phyloP scores from a whole-genome alignment of 2,888 invertebrate species.

The Macropis europaea region DNA sequence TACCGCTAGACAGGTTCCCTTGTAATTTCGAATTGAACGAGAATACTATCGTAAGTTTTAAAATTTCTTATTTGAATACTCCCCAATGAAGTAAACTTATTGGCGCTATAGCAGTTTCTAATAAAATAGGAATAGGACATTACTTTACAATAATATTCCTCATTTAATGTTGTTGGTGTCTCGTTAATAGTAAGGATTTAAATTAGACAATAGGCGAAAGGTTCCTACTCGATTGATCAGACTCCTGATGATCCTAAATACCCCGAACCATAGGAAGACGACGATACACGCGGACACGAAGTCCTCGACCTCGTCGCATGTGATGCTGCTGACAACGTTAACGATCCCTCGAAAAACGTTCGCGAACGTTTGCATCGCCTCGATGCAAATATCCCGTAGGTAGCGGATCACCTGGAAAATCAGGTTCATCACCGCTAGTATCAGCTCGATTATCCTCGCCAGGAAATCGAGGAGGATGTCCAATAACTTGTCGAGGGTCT shows the following conservation, averaged over 20 bases:
- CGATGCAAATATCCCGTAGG: conserved; percentile 68
- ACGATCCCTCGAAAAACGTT: conserved; percentile 70
- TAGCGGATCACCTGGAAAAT: conserved; percentile 69
- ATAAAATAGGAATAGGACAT: no score
- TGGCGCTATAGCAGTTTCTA: no score
- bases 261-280: conserved; percentile 68
- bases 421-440: conserved; percentile 67
- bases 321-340: conserved; percentile 66
- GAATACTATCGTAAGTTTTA: neutral
- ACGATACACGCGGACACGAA: conserved; percentile 72
- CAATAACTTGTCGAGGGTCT: conserved; percentile 67
- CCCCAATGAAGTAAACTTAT: no score
- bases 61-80: no score
- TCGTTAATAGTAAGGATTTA: neutral
- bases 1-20: conserved; percentile 8
- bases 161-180: no score
- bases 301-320: conserved; percentile 72
- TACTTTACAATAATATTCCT: no score
- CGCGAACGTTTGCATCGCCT: conserved; percentile 71
- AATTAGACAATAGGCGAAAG: neutral
- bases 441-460: conserved; percentile 66
- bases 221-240: conserved; percentile 62
- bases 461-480: conserved; percentile 70
- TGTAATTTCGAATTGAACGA: neutral
- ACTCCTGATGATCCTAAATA: conserved; percentile 59